Evolutionary conservation across 2,888 invertebrate species (phyloP).

Genomic region (Chrysolina americana): DNA sequence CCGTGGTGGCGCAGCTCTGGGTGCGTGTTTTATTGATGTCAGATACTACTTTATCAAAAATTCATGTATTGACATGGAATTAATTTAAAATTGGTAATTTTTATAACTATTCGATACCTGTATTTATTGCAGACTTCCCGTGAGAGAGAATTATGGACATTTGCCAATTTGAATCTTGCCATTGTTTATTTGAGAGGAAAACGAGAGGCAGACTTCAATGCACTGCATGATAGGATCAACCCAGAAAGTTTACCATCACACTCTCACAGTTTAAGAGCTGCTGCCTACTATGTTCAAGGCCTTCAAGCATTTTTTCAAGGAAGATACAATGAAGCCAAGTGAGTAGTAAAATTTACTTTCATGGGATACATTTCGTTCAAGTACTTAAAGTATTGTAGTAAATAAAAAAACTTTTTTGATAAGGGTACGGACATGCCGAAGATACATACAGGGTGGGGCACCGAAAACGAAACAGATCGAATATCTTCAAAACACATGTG

Average conservation of each 20-base stretch:
- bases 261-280: slow-evolving; percentile 95
- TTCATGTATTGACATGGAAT: neutral
- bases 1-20: too few relatives aligned
- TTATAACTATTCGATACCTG: neutral
- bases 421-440: too few relatives aligned
- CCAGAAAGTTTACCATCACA: slow-evolving; percentile 92
- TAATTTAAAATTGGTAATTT: too few relatives aligned
- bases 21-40: too few relatives aligned
- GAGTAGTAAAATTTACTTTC: slow-evolving; percentile 65
- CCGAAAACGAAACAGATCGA: too few relatives aligned
- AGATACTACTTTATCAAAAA: too few relatives aligned
- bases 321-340: slow-evolving; percentile 98
- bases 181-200: slow-evolving; percentile 95
- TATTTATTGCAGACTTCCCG: slow-evolving; percentile 79
- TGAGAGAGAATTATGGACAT: slow-evolving; percentile 93
- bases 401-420: too few relatives aligned
- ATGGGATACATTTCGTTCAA: neutral
- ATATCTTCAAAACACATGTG: too few relatives aligned
- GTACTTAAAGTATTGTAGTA: too few relatives aligned
- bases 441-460: too few relatives aligned
- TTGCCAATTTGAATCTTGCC: slow-evolving; percentile 95
- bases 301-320: slow-evolving; percentile 97
- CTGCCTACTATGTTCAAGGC: slow-evolving; percentile 96
- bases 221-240: slow-evolving; percentile 91
- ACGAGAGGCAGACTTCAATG: slow-evolving; percentile 89